These are phyloP conservation scores for Arenaria interpres DNA, from an alignment of 2,113 vertebrate species.

Conservation along the genomic window DNA sequence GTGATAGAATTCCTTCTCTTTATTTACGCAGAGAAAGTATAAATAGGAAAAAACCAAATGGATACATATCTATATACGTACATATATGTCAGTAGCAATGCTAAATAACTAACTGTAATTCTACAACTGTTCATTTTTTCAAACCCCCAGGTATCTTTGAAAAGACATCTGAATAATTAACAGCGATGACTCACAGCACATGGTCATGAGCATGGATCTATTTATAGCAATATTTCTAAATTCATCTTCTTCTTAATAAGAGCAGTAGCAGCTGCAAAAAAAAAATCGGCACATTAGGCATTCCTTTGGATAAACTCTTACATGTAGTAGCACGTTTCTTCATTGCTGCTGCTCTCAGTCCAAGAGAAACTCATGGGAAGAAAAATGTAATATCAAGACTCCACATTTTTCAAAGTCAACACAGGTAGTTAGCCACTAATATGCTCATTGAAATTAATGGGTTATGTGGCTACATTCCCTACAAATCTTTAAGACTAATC, in stretches of 20 bases:
- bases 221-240: slow-evolving; percentile 52
- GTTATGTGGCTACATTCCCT: not conserved
- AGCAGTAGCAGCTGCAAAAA: not conserved
- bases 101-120: not conserved
- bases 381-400: not conserved
- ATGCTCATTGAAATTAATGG: slow-evolving; percentile 11
- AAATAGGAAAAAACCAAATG: not conserved
- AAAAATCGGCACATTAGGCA: not conserved
- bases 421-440: not conserved
- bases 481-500: not conserved
- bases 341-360: not conserved
- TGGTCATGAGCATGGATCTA: slow-evolving; percentile 13
- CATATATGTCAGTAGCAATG: not conserved
- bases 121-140: not conserved
- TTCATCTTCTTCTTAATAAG: slow-evolving; percentile 1
- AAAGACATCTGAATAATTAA: slow-evolving; percentile 47
- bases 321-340: not conserved
- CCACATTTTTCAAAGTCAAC: not conserved
- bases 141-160: not conserved
- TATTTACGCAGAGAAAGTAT: not conserved
- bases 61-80: not conserved
- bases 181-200: slow-evolving; percentile 35
- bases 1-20: not conserved
- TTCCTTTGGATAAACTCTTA: not conserved
- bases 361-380: not conserved